Percentiles rank a stretch among this genome's conserved stretches.
Evolutionary conservation across 1,140 invertebrate genomes (phyloP).

Genomic region (Pristionchus pacificus): DNA sequence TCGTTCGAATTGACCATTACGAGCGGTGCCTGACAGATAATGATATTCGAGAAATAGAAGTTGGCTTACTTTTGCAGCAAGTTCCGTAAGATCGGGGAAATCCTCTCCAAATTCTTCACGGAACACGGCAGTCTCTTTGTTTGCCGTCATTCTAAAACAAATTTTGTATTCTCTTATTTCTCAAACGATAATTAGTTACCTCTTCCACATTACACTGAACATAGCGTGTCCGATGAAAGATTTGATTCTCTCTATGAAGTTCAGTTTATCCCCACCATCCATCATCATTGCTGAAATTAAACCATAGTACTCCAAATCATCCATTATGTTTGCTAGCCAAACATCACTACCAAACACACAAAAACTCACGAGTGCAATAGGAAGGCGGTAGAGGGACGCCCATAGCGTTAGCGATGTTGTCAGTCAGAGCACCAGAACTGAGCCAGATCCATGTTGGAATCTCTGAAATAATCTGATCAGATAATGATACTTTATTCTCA

Average conservation of each 20-base stretch:
- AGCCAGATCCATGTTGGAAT: constrained; percentile 23
- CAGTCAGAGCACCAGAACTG: constrained; percentile 8
- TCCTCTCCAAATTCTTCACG: constrained; percentile 17
- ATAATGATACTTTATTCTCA: not conserved
- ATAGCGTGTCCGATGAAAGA: constrained; percentile 15
- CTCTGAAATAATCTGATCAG: not conserved
- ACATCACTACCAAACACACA: no score
- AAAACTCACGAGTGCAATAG: constrained; percentile 15
- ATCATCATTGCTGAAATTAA: constrained; percentile 16
- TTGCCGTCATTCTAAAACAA: constrained; percentile 2
- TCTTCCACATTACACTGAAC: not conserved
- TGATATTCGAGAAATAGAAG: not conserved
- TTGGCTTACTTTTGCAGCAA: not conserved
- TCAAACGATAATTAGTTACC: no score
- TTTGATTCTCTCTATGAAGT: constrained; percentile 20
- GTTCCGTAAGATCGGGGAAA: constrained; percentile 17
- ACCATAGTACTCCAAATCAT: no score
- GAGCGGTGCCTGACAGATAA: constrained; percentile 9
- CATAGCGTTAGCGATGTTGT: constrained; percentile 9
- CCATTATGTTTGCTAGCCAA: no score
- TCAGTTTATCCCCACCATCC: constrained; percentile 19
- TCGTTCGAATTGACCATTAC: constrained; percentile 29
- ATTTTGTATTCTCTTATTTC: not conserved
- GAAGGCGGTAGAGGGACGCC: constrained; percentile 7
- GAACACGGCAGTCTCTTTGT: constrained; percentile 18